Conservation (phyloP, 2,113 vertebrate species). For the Actenoides lindsayi region DNA sequence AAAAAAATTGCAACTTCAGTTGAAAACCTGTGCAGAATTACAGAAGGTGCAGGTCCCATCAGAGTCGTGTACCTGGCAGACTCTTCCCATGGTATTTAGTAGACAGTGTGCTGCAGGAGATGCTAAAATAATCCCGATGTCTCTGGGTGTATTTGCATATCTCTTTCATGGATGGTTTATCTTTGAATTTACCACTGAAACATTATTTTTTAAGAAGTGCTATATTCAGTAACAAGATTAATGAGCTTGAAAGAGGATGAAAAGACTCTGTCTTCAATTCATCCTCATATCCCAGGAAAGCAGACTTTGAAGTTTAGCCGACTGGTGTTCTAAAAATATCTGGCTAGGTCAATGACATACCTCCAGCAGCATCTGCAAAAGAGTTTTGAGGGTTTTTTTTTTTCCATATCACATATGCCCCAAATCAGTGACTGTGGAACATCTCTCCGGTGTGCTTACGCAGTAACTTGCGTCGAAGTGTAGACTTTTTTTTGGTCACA, state of each 20-base stretch:
- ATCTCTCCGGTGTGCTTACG: not conserved
- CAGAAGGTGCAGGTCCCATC: not conserved
- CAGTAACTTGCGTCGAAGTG: not conserved
- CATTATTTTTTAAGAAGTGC: not conserved
- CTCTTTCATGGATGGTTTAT: not conserved
- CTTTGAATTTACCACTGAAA: conserved; percentile 15
- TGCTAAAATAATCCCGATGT: not conserved
- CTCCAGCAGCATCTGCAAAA: not conserved
- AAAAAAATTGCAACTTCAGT: not conserved
- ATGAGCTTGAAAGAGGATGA: conserved; percentile 49
- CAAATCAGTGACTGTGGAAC: not conserved
- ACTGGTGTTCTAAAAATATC: conserved; percentile 43
- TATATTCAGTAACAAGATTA: conserved; percentile 51
- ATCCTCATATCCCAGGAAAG: conserved; percentile 22
- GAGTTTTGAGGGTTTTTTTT: not conserved
- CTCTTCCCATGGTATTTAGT: not conserved
- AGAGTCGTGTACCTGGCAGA: not conserved
- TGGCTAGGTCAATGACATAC: not conserved
- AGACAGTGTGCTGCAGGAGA: not conserved
- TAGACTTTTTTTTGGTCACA: not conserved
- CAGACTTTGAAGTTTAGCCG: conserved; percentile 51
- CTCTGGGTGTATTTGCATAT: not conserved
- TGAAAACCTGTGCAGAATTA: not conserved
- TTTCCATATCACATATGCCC: not conserved
- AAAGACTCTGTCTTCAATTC: conserved; percentile 21